Base-by-base conservation (phyloP, 23 tunicate genomes). In the Phallusia fumigata region DNA sequence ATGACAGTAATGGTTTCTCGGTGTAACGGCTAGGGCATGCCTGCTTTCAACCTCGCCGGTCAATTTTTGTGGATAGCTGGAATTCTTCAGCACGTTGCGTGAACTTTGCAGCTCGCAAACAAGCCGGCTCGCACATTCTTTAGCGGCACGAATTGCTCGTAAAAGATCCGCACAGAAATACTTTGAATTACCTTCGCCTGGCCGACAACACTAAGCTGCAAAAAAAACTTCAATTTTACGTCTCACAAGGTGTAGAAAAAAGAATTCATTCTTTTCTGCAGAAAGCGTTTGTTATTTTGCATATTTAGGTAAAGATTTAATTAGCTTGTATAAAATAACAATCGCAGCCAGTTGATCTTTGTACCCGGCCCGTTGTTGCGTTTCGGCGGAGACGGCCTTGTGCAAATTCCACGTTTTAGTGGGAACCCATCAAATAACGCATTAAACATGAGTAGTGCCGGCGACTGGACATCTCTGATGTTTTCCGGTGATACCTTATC, bases 401-500 rank as follows among this genome's bases (percentile, higher is more conserved):
- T 5, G 47, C 47, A 40, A 3, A 40, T n/a, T 40, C 47, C 47
- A 40, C 47, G 47, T 40, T 40, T 40, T 40, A 40, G 47, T 40
- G 47, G 5, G 47, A 40, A 3, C 47, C 10, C 47, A 40, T 40
- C 47, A 40, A 40, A 40, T 40, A 40, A 40, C 47, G 47, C 47
- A 40, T 40, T 40, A 40, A 5, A 40, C 47, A 40, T 40, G 69
- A 24, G 69, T 24, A 22, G 69, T 21, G 16, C 28, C 69, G 69
- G 69, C 69, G 28, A 58, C 26, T 58, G 69, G 69, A 58, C 69
- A 58, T 58, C 69, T 22, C 13, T 6, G 69, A 58, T 58, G 15
- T 58, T 40, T 40, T 58, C 69, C 69, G 69, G 69, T 24, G 69
- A 58, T 58, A 58, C 69, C 28, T 58, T 58, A 58, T 58, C 69